These are phyloP conservation scores for Panthera tigris DNA, from an alignment of 2,113 vertebrate genomes.

Conservation along the genomic window DNA sequence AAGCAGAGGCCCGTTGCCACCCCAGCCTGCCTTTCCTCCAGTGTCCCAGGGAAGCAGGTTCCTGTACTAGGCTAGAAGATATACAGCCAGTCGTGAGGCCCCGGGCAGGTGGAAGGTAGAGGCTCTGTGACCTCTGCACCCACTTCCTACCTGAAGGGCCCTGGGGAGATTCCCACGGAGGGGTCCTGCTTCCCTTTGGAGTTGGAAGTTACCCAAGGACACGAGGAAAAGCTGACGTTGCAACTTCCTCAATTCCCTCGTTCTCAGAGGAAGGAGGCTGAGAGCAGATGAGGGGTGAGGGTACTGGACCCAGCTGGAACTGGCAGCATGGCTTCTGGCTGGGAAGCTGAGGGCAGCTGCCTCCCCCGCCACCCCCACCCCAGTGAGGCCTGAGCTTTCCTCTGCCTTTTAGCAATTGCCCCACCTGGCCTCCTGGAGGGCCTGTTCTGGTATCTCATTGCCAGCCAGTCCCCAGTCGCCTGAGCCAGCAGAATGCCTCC, in stretches of 20 bases:
- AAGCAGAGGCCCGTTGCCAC: background rate
- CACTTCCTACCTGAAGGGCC: background rate
- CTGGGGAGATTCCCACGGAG: background rate
- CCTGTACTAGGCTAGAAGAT: background rate
- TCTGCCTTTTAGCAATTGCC: background rate
- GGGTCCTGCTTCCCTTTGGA: background rate
- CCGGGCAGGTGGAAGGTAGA: background rate
- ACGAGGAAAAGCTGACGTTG: background rate
- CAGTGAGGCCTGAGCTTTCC: background rate
- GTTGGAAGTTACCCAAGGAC: background rate
- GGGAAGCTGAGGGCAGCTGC: background rate
- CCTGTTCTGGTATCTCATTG: rapidly evolving
- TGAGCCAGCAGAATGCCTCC: background rate
- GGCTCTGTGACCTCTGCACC: background rate
- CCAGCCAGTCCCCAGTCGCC: background rate
- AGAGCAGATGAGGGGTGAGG: background rate
- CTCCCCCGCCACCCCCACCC: background rate
- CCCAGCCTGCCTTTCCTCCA: rapidly evolving
- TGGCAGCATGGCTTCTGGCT: background rate
- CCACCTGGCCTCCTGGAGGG: background rate
- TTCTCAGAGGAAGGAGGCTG: background rate
- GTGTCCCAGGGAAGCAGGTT: background rate
- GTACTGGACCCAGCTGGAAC: background rate
- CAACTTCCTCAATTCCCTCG: background rate
- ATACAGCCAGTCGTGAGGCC: background rate